A percentile compares a stretch with the other conserved stretches of the same genome.
These are phyloP conservation scores for Nephrotoma appendiculata DNA, from an alignment of 2,888 invertebrate genomes.

Conservation along the genomic window DNA sequence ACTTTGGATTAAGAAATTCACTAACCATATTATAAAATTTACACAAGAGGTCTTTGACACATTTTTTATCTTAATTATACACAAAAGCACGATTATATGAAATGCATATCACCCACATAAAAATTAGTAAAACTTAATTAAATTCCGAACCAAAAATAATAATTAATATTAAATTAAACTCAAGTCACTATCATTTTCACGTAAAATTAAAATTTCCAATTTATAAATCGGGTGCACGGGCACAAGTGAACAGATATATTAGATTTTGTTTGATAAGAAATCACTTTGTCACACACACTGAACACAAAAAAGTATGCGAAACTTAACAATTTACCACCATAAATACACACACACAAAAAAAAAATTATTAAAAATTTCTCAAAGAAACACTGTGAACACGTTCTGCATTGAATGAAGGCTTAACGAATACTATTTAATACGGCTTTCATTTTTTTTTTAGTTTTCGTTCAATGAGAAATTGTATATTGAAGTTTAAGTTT, in stretches of 20 bases:
- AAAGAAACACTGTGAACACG: not conserved
- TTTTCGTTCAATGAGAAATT: not conserved
- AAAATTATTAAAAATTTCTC: not conserved
- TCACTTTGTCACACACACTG: not conserved
- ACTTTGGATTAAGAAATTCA: not conserved
- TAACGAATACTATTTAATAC: not conserved
- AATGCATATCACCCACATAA: not conserved
- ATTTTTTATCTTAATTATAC: not conserved
- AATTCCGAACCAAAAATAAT: not conserved
- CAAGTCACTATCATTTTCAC: not conserved
- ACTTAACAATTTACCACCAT: not conserved
- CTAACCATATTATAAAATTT: not conserved
- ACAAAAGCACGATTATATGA: not conserved
- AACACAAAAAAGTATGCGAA: not conserved
- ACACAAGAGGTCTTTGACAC: not conserved
- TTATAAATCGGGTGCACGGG: too few species aligned
- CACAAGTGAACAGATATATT: not conserved
- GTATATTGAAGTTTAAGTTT: not conserved
- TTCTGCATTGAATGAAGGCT: not conserved
- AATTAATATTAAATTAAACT: not conserved
- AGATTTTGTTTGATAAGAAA: not conserved
- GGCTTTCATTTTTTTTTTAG: not conserved
- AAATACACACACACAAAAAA: not conserved
- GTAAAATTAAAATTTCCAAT: not conserved
- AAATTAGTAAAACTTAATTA: not conserved